Evolutionary conservation across 1,140 invertebrate genomes (phyloP), one percentile per base, ranked within the genome.

Genomic region (Megathymus violae): DNA sequence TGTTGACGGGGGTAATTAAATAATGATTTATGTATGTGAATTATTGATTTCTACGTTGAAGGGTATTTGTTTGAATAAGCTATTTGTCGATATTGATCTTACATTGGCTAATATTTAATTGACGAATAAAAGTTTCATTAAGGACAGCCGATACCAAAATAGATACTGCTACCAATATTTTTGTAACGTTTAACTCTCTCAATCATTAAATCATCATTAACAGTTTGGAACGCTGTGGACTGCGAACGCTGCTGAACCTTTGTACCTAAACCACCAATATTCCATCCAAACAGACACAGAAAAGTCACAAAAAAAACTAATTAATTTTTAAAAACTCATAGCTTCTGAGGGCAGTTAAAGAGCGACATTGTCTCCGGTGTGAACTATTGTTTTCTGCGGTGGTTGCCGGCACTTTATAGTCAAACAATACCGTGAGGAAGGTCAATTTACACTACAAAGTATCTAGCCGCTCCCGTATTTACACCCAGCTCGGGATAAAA

Each of bases 391-490:
- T 31, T 31, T 31, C 3, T 7, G 16, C 17, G 13, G 19, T 5
- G 51, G 51, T 17, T 16, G 6, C n/a, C 19, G 22, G 13, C 14
- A 11, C 50, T 16, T 4, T 9, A 22, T 11, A 13, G 27, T 17
- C 41, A 38, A 54, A 43, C 51, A 54, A 54, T 22, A 11, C 27
- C 27, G 27, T 9, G 3, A 6, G 22, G 19, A 54, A 54, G 51
- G 51, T 54, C 51, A 54, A 54, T 54, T 54, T 54, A 15, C 51
- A 54, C 51, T 43, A 27, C 17, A 14, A 54, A 54, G 51, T 46
- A 15, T 22, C 43, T 46, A 22, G 3, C 17, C 17, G 10, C 43
- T 7, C 43, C 19, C 22, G 46, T 48, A 31, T 22, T 48, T 48
- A 31, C 46, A n/a, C 46, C 19, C n/a, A n/a, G 46, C 46, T 27